Base-by-base conservation (phyloP, 2,797 vertebrate genomes). In the Sciaenops ocellatus region DNA sequence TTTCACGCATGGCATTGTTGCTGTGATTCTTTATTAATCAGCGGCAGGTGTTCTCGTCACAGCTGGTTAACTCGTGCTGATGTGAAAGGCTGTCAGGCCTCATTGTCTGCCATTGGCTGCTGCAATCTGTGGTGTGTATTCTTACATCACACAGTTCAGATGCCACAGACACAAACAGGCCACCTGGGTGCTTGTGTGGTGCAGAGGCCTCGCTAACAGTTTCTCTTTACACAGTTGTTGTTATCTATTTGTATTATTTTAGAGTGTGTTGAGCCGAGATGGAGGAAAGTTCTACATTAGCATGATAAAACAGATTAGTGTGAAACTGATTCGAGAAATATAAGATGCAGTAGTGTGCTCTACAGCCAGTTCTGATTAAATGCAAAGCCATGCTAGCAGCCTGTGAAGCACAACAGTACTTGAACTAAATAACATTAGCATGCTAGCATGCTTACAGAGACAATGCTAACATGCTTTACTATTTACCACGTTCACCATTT, bases 11-110 rank as follows among this genome's bases (percentile, higher is more conserved):
- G 56, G 75, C 72, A 52, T 73, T 79, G 89, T 85, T 84, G 78
- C 80, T 83, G 82, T 80, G 79, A 90, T 87, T 88, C 80, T 91
- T 80, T 89, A 92, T 93, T 93, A 93, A 90, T 83, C 84, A 82
- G 82, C 66, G 62, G 90, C 90, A 93, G 90, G 90, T 91, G 88
- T 92, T 94, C 74, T 80, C 84, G 93, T 94, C 89, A 94, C 90
- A 92, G 92, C 84, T 94, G 89, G 90, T 93, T 93, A 92, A 83
- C 78, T 74, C 28, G 2, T 54, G 73, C 81, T 86, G 90, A 92
- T 87, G 86, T 87, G 84, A 86, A 83, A 89, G 59, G 77, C 88
- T 87, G 90, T 91, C 82, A 77, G 16, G 91, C 87, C 71, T 74
- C 80, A 64, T 81, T 82, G 83, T 86, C 79, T 85, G 73, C 81